phyloP scores from a whole-genome alignment of 2,113 vertebrate species.

The Psophia crepitans region DNA sequence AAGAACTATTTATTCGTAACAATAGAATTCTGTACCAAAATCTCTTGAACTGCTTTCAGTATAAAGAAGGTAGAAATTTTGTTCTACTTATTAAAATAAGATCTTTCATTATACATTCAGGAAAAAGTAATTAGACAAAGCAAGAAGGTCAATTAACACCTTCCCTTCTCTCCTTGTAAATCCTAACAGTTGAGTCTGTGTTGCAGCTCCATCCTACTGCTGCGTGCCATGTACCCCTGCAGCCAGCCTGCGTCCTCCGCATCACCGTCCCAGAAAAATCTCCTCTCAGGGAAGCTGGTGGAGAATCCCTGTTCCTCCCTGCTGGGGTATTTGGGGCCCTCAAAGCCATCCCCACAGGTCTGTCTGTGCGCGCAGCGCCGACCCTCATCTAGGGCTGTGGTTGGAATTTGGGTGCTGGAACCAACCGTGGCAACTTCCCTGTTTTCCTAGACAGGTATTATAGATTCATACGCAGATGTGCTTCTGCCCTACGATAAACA shows the following conservation, averaged over 20 bases:
- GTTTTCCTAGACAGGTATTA: not conserved
- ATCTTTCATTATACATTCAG: not conserved
- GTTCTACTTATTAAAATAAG: not conserved
- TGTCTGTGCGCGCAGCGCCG: not conserved
- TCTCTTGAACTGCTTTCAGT: not conserved
- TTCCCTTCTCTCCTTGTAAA: not conserved
- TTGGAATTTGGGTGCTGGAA: not conserved
- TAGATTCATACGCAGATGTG: not conserved
- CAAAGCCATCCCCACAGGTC: not conserved
- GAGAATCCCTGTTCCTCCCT: not conserved
- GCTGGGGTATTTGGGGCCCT: not conserved
- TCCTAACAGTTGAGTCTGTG: not conserved
- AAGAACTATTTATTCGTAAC: not conserved
- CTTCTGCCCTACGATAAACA: not conserved
- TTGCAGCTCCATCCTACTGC: not conserved
- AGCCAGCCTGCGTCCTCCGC: not conserved
- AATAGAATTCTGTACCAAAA: not conserved
- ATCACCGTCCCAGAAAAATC: not conserved
- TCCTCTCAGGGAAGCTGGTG: not conserved
- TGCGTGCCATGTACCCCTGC: accelerated
- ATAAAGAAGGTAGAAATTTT: not conserved
- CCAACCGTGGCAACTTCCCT: not conserved
- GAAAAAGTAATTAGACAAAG: not conserved
- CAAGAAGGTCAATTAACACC: not conserved
- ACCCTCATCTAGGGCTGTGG: too few relatives aligned